phyloP scores from a whole-genome alignment of 2,888 invertebrate species.

The Dynastes maya region DNA sequence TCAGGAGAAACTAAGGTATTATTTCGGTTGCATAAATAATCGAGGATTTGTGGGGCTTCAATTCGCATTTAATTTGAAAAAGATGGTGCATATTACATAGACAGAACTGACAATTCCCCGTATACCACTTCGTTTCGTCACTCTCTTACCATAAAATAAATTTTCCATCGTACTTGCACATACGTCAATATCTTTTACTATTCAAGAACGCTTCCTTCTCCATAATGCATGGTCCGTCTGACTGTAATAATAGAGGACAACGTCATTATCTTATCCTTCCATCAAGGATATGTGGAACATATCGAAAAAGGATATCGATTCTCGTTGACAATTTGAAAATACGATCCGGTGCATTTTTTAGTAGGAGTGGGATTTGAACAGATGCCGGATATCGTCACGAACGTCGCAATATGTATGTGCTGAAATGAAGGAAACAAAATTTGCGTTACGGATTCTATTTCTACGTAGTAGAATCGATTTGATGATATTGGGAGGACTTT shows the following conservation, averaged over 20 bases:
- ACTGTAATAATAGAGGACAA: neutral
- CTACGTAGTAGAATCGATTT: neutral
- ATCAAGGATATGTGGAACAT: too few species aligned
- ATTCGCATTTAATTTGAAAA: too few species aligned
- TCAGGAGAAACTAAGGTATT: too few species aligned
- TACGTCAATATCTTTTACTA: neutral
- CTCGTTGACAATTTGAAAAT: neutral
- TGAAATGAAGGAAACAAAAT: neutral
- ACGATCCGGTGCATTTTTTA: neutral
- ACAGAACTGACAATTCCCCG: too few species aligned
- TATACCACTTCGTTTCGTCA: too few species aligned
- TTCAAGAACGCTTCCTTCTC: neutral
- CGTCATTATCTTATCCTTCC: neutral
- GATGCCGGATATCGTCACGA: conserved; percentile 13
- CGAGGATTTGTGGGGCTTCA: too few species aligned
- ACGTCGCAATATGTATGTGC: neutral
- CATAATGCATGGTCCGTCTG: neutral
- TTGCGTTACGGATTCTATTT: neutral
- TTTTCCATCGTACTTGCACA: too few species aligned
- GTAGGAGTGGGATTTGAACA: neutral
- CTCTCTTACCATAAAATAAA: too few species aligned
- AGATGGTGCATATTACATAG: too few species aligned
- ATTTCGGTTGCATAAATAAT: too few species aligned
- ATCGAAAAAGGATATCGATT: neutral
- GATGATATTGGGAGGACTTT: too few species aligned